Percentiles rank a stretch among this genome's conserved stretches.
Conservation (phyloP, 2,797 vertebrate genomes). For the Siniperca undulata region DNA sequence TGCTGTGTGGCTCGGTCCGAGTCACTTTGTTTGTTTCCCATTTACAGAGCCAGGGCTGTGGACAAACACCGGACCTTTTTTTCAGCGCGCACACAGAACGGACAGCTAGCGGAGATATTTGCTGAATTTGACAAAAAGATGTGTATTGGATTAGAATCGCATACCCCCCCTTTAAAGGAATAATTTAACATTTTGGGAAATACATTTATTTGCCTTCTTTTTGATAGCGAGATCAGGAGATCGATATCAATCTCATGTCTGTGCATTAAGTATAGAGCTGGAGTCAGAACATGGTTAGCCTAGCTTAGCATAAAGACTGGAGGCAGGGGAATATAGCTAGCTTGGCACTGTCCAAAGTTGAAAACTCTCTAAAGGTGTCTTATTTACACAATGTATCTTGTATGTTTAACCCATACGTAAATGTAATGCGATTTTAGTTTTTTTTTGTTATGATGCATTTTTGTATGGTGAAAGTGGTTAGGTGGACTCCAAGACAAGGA, state of each 20-base stretch:
- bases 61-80: no score
- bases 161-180: background rate
- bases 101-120: no score
- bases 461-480: background rate
- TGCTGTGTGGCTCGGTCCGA: no score
- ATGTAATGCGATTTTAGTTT: background rate
- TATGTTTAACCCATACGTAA: background rate
- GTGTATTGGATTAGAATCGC: no score
- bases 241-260: background rate
- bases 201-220: background rate
- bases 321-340: background rate
- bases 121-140: no score
- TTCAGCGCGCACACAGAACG: no score
- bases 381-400: background rate
- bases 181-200: background rate
- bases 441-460: background rate
- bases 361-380: background rate
- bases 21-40: no score
- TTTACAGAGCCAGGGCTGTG: no score
- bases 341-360: background rate
- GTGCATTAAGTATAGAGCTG: background rate
- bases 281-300: background rate
- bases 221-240: background rate
- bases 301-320: conserved; percentile 1
- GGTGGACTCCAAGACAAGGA: background rate